phyloP scores from a whole-genome alignment of 2,113 vertebrate species.

The Coptodon bakossiorum region DNA sequence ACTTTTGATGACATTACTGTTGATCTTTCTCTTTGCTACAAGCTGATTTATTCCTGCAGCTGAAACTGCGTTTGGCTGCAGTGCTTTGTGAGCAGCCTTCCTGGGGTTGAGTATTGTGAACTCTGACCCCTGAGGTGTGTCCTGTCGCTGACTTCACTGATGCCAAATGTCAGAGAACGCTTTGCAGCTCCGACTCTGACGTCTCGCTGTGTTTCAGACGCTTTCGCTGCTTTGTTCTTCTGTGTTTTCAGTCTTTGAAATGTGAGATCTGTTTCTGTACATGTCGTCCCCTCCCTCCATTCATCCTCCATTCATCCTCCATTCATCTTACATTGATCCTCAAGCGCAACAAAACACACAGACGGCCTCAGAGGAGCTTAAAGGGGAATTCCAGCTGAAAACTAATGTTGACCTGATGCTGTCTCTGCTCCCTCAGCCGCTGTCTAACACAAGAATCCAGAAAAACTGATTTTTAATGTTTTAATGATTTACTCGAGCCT shows the following conservation, averaged over 20 bases:
- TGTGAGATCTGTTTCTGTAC: slow-evolving; percentile 41
- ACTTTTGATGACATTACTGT: neutral
- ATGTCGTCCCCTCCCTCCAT: slow-evolving; percentile 47
- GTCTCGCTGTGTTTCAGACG: neutral
- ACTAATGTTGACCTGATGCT: neutral
- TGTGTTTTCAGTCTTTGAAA: slow-evolving; percentile 59
- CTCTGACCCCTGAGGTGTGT: neutral
- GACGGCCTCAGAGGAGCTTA: slow-evolving; percentile 10
- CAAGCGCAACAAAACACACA: slow-evolving; percentile 16
- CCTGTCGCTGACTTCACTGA: neutral
- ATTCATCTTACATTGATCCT: slow-evolving; percentile 27
- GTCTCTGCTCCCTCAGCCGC: neutral
- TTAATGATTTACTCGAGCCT: neutral
- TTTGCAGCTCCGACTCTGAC: neutral
- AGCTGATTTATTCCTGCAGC: neutral
- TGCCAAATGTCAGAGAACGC: neutral
- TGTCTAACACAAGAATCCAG: neutral
- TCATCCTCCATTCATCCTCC: slow-evolving; percentile 26
- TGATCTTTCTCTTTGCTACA: neutral
- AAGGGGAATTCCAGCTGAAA: slow-evolving; percentile 45
- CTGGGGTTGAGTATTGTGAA: neutral
- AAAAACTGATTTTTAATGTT: neutral
- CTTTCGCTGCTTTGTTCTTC: slow-evolving; percentile 5
- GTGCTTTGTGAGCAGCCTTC: neutral
- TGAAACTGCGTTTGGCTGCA: neutral